Conservation (phyloP, 35 echinoderm and acorn worm species). For the Acanthaster planci region DNA sequence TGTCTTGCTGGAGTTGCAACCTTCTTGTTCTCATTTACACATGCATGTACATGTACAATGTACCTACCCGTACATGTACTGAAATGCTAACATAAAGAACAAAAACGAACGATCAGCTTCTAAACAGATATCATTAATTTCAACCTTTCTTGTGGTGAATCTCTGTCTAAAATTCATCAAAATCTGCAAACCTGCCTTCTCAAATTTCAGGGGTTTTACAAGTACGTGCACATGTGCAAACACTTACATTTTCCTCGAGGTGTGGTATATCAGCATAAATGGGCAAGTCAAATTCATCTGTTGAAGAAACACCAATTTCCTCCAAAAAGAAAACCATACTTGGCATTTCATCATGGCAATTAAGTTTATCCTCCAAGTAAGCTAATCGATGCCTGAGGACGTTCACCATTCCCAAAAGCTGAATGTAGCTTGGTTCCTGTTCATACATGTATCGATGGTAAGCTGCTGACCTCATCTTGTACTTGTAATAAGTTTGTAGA, state of each 20-base stretch:
- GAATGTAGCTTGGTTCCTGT: not conserved
- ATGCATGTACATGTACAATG: no score
- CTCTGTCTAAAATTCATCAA: no score
- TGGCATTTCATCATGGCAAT: not conserved
- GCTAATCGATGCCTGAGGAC: constrained; percentile 13
- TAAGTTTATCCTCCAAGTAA: constrained; percentile 11
- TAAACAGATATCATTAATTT: no score
- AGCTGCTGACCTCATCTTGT: not conserved
- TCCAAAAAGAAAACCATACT: not conserved
- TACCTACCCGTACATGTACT: no score
- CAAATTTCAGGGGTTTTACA: no score
- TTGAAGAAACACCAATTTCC: constrained; percentile 20
- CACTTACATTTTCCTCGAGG: constrained; percentile 18
- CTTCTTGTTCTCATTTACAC: no score
- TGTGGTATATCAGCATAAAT: not conserved
- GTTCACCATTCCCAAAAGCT: not conserved
- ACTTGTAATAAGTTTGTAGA: not conserved
- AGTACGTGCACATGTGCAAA: no score
- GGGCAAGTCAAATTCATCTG: not conserved
- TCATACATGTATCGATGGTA: not conserved
- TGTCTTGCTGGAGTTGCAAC: no score
- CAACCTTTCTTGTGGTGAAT: no score
- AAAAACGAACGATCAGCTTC: no score
- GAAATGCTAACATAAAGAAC: no score
- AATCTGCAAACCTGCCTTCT: no score